Percentiles rank a stretch among this genome's conserved stretches.
Conservation (phyloP, 2,797 vertebrate genomes). For the Anguilla obscura region DNA sequence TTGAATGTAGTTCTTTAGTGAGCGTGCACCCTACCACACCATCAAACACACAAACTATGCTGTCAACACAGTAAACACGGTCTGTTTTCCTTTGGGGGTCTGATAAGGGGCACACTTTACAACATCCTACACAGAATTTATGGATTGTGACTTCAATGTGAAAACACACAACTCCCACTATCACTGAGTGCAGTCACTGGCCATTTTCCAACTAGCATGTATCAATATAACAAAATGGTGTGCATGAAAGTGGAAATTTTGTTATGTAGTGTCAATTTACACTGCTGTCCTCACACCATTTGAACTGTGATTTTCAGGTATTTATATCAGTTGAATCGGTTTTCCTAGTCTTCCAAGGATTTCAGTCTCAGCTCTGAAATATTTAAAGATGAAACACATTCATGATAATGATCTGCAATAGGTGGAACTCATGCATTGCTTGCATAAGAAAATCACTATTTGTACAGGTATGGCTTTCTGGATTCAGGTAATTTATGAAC, state of each 20-base stretch:
- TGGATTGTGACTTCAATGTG: not conserved
- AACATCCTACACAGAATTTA: too few species aligned
- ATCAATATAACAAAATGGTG: not conserved
- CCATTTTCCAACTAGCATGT: not conserved
- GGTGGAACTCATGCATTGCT: not conserved
- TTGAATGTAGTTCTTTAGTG: too few species aligned
- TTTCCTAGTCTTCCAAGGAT: not conserved
- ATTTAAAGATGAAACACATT: not conserved
- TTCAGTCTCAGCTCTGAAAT: not conserved
- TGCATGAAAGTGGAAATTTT: not conserved
- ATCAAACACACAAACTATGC: too few species aligned
- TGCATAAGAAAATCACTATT: not conserved
- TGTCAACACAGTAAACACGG: too few species aligned
- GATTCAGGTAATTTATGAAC: not conserved
- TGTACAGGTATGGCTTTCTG: not conserved
- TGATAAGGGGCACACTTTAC: too few species aligned
- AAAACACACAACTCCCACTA: not conserved
- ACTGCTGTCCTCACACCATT: not conserved
- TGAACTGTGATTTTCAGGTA: not conserved
- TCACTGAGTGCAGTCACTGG: not conserved
- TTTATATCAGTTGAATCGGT: not conserved
- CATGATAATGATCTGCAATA: not conserved
- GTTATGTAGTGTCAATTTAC: not conserved
- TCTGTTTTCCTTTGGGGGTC: too few species aligned
- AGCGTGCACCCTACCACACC: too few species aligned